A percentile compares a stretch with the other conserved stretches of the same genome.
Conservation (phyloP, 2,797 vertebrate species). For the Pseudochirops corinnae region DNA sequence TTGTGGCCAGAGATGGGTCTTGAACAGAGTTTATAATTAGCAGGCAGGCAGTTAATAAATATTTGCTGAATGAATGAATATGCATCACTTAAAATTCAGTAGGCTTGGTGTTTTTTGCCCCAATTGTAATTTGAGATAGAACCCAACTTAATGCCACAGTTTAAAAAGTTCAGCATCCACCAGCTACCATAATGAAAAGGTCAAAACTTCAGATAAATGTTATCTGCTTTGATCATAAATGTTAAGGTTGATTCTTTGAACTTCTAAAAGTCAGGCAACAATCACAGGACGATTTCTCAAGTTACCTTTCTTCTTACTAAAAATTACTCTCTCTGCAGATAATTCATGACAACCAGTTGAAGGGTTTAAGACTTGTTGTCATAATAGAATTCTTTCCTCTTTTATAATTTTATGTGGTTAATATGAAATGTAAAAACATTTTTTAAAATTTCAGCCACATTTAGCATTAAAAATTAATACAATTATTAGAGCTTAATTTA, state of each 20-base stretch:
- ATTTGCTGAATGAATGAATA: slow-evolving; percentile 38
- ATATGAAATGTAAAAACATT: not conserved
- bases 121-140: slow-evolving; percentile 57
- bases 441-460: not conserved
- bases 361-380: not conserved
- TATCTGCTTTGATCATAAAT: slow-evolving; percentile 42
- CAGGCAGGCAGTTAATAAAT: slow-evolving; percentile 36
- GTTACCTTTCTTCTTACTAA: not conserved
- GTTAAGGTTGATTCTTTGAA: slow-evolving; percentile 51
- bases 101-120: not conserved
- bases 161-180: slow-evolving; percentile 64
- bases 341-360: not conserved
- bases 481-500: not conserved
- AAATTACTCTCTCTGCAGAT: not conserved
- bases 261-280: slow-evolving; percentile 5
- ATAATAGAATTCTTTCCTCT: not conserved
- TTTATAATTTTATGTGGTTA: not conserved
- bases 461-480: not conserved
- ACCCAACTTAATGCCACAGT: slow-evolving; percentile 33
- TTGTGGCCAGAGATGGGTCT: slow-evolving; percentile 43
- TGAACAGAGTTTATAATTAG: slow-evolving; percentile 17
- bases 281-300: not conserved
- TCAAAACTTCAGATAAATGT: slow-evolving; percentile 56
- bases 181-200: slow-evolving; percentile 51
- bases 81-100: slow-evolving; percentile 19